These are phyloP conservation scores for Bos taurus DNA, from an alignment of 2,113 vertebrate species.

Conservation along the genomic window DNA sequence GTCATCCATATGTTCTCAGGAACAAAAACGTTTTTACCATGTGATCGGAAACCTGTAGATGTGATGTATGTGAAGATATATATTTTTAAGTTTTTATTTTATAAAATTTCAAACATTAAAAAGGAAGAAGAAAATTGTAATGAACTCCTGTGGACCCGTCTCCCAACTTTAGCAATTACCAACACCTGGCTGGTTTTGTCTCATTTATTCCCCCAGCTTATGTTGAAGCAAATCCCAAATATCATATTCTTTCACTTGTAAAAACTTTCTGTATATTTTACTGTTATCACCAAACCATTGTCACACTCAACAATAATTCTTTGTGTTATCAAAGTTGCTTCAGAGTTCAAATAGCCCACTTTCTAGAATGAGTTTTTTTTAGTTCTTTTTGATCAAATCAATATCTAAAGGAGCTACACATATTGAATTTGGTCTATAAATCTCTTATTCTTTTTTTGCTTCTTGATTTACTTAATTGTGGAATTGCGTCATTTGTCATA, in stretches of 20 bases:
- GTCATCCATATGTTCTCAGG: background rate
- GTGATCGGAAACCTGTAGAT: background rate
- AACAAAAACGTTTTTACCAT: background rate
- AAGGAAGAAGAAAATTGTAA: background rate
- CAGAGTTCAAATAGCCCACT: background rate
- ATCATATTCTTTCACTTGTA: background rate
- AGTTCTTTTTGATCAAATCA: background rate
- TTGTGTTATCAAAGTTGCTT: background rate
- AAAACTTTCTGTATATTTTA: background rate
- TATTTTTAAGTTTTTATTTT: background rate
- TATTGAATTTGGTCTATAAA: background rate
- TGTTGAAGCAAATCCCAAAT: background rate
- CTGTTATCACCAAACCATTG: background rate
- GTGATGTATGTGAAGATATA: background rate
- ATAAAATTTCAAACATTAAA: slow-evolving; percentile 6
- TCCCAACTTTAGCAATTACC: background rate
- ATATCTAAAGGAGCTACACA: background rate
- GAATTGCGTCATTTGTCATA: background rate
- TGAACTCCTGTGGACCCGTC: background rate
- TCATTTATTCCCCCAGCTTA: background rate
- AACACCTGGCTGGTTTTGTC: background rate
- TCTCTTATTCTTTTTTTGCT: background rate
- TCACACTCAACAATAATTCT: background rate
- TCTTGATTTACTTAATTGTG: background rate
- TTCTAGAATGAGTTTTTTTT: background rate